A percentile compares a stretch with the other conserved stretches of the same genome.
Evolutionary conservation across 37 sponge, comb jelly and placozoan species (phyloP).

Genomic region (Geodia barretti): DNA sequence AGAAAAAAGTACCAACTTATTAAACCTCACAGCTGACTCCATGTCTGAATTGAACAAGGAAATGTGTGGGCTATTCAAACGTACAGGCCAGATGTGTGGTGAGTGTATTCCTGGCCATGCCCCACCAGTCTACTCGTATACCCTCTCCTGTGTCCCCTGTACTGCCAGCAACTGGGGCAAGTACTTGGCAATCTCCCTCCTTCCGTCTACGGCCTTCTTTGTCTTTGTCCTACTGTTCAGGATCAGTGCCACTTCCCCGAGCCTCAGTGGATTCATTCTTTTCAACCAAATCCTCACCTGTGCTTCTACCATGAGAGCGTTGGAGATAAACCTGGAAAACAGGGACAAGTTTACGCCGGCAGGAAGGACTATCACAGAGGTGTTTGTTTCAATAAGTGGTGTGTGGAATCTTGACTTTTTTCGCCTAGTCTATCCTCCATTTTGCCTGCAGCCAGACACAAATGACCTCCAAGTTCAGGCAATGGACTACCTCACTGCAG

Average conservation of each 20-base stretch:
- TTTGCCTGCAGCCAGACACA: too few species aligned
- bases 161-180: not conserved
- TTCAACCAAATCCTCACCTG: not conserved
- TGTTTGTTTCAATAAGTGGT: not conserved
- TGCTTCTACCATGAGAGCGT: not conserved
- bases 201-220: not conserved
- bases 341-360: too few species aligned
- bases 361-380: too few species aligned
- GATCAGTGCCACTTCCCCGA: not conserved
- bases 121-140: not conserved
- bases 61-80: too few species aligned
- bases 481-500: too few species aligned
- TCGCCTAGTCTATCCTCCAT: too few species aligned
- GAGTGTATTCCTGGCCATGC: not conserved
- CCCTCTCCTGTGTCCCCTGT: not conserved
- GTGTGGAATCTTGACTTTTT: too few species aligned
- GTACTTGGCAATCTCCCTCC: not conserved
- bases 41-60: too few species aligned
- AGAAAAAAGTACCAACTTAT: too few species aligned
- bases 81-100: slow-evolving; percentile 2
- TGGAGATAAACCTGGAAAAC: too few species aligned
- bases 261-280: not conserved
- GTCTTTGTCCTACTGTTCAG: not conserved
- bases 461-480: too few species aligned
- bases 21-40: too few species aligned